Percentiles rank a stretch among this genome's conserved stretches.
phyloP scores from a whole-genome alignment of 2,113 vertebrate genomes.

The Turdus rufiventris region DNA sequence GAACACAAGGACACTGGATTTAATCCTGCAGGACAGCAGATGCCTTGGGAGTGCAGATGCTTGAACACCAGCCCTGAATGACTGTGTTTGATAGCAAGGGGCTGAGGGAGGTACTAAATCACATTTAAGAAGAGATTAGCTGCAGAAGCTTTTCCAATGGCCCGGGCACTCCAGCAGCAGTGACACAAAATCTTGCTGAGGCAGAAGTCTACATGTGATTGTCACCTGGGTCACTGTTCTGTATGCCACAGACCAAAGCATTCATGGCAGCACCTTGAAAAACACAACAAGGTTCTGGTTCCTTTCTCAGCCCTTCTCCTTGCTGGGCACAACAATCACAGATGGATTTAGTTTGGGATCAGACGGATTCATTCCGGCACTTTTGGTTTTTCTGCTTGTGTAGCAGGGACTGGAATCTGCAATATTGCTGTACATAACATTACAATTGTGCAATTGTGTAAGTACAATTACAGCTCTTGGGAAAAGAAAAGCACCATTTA shows the following conservation, averaged over 20 bases:
- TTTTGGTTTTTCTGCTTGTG: not conserved
- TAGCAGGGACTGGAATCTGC: not conserved
- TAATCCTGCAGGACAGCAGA: not conserved
- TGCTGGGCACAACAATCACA: not conserved
- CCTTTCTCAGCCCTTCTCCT: not conserved
- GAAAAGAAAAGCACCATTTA: not conserved
- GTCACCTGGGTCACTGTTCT: accelerated
- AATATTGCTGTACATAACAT: not conserved
- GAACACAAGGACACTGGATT: not conserved
- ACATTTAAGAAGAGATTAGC: not conserved
- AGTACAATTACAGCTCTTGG: not conserved
- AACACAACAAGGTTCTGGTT: not conserved
- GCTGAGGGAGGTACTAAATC: not conserved
- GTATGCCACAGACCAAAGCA: not conserved
- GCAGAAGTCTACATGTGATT: not conserved
- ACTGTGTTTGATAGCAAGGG: accelerated
- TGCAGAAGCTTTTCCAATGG: not conserved
- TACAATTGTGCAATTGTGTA: not conserved
- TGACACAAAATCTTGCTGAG: not conserved
- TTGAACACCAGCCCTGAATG: not conserved
- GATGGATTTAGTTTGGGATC: not conserved
- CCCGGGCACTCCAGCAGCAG: not conserved
- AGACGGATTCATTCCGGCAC: not conserved
- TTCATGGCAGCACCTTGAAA: not conserved
- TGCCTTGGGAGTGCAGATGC: not conserved